Evolutionary conservation across 2,113 vertebrate genomes (phyloP), one percentile per base, ranked within the genome.

Genomic region (Vulpes lagopus): DNA sequence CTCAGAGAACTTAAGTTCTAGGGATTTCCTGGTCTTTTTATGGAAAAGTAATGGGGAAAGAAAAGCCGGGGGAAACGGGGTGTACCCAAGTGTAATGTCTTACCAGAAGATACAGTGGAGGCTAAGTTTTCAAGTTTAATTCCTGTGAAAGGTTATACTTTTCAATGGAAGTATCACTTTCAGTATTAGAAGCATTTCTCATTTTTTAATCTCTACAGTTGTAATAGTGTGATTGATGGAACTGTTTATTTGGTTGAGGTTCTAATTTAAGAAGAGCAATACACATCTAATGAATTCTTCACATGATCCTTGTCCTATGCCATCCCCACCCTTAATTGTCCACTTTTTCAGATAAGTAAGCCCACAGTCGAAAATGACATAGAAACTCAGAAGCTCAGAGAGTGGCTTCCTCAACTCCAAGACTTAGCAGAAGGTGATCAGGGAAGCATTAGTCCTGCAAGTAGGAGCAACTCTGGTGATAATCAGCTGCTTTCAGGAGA

Each of bases 361-460:
- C 23, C 5, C 11, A 27, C 51, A 38, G 73, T 89, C 17, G 96
- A 76, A 80, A 91, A 89, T 25, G 60, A 49, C 69, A 93, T 96
- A 51, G 95, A 98, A 62, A 67, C 60, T 51, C 83, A 97, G 53
- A 89, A 89, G 19, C 91, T 98, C 35, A 76, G 59, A 76, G 94
- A 99, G 35, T 98, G 98, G 49, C 98, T 98, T 12, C 97, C 98
- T 11, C 95, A 98, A 78, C 94, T 98, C 38, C 98, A 88, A 96
- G 98, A 96, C 9, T 97, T 98, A 11, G 98, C 98, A 96, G 97
- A 98, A 53, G 35, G n/a, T 9, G 89, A 84, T 62, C 82, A 38
- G 49, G 92, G 96, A 62, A 95, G 97, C 6, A 25, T 55, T 27
- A 78, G 64, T 12, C 55, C 35, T 81, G 65, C 19, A 92, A 78